phyloP scores from a whole-genome alignment of 2,797 vertebrate species.

The Danio albolineatus region DNA sequence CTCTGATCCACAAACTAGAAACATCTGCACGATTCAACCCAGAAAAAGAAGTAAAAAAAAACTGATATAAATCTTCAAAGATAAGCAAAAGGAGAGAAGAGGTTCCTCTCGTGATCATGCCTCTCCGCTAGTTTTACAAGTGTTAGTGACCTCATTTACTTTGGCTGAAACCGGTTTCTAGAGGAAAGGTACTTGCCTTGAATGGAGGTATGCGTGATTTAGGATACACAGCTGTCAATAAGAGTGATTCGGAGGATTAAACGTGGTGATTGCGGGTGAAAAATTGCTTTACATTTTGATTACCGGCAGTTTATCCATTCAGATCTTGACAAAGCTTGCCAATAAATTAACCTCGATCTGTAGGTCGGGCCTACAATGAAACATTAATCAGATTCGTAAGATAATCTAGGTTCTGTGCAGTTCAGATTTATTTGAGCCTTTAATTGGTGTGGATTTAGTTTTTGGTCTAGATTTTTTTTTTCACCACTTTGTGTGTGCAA shows the following conservation, averaged over 20 bases:
- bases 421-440: slow-evolving; percentile 2
- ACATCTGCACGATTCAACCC: slow-evolving; percentile 59
- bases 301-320: slow-evolving; percentile 28
- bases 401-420: slow-evolving; percentile 1
- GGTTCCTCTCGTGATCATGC: slow-evolving; percentile 24
- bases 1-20: slow-evolving; percentile 56
- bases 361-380: background rate
- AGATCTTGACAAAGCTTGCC: background rate
- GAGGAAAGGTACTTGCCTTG: slow-evolving; percentile 27
- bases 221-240: slow-evolving; percentile 58
- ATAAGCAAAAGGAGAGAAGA: slow-evolving; percentile 50
- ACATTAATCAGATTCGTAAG: background rate
- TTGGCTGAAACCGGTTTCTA: slow-evolving; percentile 21
- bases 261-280: slow-evolving; percentile 40
- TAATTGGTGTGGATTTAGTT: background rate
- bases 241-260: slow-evolving; percentile 52
- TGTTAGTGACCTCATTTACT: slow-evolving; percentile 19
- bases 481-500: background rate
- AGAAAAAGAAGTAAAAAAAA: slow-evolving; percentile 8
- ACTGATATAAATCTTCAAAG: slow-evolving; percentile 50
- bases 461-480: slow-evolving; percentile 1
- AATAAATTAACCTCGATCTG: slow-evolving; percentile 24
- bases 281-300: slow-evolving; percentile 33
- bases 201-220: slow-evolving; percentile 48
- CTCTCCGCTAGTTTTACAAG: slow-evolving; percentile 12